These are phyloP conservation scores for Chrysolina oricalcia DNA, from an alignment of 2,888 invertebrate species.

Conservation along the genomic window DNA sequence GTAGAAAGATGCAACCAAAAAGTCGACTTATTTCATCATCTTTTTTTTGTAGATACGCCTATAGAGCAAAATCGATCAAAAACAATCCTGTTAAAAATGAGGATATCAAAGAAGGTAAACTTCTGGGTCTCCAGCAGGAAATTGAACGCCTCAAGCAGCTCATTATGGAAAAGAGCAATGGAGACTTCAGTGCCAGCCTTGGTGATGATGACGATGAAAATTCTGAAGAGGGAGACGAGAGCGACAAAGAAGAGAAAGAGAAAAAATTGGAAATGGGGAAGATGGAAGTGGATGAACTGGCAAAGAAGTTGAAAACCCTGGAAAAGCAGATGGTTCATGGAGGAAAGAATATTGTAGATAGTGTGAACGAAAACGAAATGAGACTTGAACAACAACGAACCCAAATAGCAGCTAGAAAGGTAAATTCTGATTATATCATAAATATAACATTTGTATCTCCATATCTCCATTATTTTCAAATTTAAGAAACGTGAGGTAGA, in stretches of 20 bases:
- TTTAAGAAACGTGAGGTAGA: conserved; percentile 82
- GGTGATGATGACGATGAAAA: conserved; percentile 49
- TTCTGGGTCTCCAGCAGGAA: conserved; percentile 94
- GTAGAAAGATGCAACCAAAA: background rate
- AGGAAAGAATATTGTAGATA: conserved; percentile 94
- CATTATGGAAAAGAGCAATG: conserved; percentile 66
- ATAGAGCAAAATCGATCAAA: conserved; percentile 98
- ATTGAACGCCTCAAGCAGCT: conserved; percentile 79
- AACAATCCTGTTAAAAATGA: conserved; percentile 99
- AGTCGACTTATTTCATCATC: background rate
- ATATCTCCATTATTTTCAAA: conserved; percentile 18
- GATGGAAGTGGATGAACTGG: conserved; percentile 83
- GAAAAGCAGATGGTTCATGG: conserved; percentile 96
- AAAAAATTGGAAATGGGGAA: conserved; percentile 72
- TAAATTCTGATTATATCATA: conserved; percentile 55
- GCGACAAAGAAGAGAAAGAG: conserved; percentile 71
- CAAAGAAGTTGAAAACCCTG: conserved; percentile 85
- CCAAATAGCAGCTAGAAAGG: conserved; percentile 93
- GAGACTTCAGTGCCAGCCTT: conserved; percentile 62
- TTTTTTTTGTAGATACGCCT: conserved; percentile 81
- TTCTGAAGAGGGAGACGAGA: conserved; percentile 65
- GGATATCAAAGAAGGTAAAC: conserved; percentile 98
- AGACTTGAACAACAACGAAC: conserved; percentile 88
- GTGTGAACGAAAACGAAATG: conserved; percentile 94
- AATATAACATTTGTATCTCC: no score